Percentiles rank a stretch among this genome's conserved stretches.
phyloP scores from a whole-genome alignment of 2,113 vertebrate genomes.

The Carassius gibelio region DNA sequence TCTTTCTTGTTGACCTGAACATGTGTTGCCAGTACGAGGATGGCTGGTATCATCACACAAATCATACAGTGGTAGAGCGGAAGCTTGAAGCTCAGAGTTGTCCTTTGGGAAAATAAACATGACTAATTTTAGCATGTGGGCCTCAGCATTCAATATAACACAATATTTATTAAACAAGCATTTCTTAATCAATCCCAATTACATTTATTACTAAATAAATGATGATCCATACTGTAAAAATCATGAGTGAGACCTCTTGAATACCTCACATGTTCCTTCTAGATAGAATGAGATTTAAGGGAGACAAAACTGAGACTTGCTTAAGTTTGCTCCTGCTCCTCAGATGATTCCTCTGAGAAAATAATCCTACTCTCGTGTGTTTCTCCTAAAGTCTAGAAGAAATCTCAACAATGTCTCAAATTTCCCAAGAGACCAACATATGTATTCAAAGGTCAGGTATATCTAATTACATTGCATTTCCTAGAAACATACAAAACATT shows the following conservation, averaged over 20 bases:
- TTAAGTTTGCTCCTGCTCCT: background rate
- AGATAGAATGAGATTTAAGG: background rate
- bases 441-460: background rate
- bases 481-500: background rate
- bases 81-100: slow-evolving; percentile 11
- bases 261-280: background rate
- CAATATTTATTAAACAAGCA: background rate
- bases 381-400: background rate
- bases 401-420: background rate
- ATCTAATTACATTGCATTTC: background rate
- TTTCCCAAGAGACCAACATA: background rate
- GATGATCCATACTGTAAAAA: background rate
- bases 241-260: background rate
- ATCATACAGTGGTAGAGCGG: slow-evolving; percentile 14
- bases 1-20: background rate
- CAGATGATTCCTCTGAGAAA: background rate
- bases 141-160: background rate
- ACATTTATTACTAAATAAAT: no score
- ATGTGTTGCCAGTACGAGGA: background rate
- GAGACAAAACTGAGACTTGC: background rate
- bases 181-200: no score
- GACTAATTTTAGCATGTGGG: background rate
- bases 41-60: slow-evolving; percentile 4
- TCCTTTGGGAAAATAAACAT: slow-evolving; percentile 21
- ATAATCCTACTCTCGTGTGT: background rate